phyloP scores from a whole-genome alignment of 2,113 vertebrate species.

The Odontesthes bonariensis region DNA sequence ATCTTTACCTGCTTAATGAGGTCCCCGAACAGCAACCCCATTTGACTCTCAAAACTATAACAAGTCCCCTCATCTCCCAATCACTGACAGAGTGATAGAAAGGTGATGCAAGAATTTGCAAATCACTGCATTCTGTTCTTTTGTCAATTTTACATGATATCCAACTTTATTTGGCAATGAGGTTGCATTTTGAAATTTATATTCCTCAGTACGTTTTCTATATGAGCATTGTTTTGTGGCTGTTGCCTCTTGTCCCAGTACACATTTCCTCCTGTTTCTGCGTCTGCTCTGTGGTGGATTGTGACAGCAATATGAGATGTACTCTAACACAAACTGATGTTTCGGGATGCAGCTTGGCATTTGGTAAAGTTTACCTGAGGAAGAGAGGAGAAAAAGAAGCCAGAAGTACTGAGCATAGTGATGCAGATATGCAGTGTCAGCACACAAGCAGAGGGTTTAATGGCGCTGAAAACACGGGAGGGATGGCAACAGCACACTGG shows the following conservation, averaged over 20 bases:
- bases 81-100: not conserved
- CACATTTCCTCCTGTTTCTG: not conserved
- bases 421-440: slow-evolving; percentile 68
- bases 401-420: slow-evolving; percentile 33
- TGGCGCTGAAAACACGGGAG: slow-evolving; percentile 54
- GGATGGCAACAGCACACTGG: slow-evolving; percentile 23
- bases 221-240: slow-evolving; percentile 3
- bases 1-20: no score
- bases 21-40: not conserved
- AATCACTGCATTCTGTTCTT: not conserved
- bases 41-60: not conserved
- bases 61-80: not conserved
- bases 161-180: not conserved
- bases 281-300: slow-evolving; percentile 19
- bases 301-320: slow-evolving; percentile 33
- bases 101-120: slow-evolving; percentile 8
- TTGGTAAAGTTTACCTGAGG: slow-evolving; percentile 29
- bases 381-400: slow-evolving; percentile 35
- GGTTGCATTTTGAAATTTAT: not conserved
- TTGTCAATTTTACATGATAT: not conserved
- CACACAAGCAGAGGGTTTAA: slow-evolving; percentile 47
- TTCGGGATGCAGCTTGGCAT: slow-evolving; percentile 26
- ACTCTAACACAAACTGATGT: slow-evolving; percentile 5
- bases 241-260: slow-evolving; percentile 1
- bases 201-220: slow-evolving; percentile 15